Conservation (phyloP, 2,888 invertebrate species). For the Apoda limacodes region DNA sequence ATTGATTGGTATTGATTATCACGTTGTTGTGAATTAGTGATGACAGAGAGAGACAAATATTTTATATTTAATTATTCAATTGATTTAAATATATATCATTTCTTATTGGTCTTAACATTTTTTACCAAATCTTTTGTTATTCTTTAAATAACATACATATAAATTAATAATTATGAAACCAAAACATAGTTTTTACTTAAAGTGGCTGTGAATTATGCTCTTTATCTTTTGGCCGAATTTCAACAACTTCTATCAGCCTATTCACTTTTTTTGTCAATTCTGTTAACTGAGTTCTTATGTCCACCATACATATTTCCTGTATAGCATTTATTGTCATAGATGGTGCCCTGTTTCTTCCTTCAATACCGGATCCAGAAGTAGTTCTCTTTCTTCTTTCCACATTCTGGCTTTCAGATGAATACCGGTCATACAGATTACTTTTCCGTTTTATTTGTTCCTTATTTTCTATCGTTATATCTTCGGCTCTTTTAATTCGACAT, state of each 20-base stretch:
- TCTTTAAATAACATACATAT: too few relatives aligned
- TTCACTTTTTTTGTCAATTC: constrained; percentile 53
- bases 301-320: constrained; percentile 62
- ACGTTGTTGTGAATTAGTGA: too few relatives aligned
- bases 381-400: constrained; percentile 50
- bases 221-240: too few relatives aligned
- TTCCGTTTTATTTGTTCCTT: constrained; percentile 49
- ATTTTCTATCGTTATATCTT: constrained; percentile 38
- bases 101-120: too few relatives aligned
- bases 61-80: too few relatives aligned
- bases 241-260: constrained; percentile 45
- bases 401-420: constrained; percentile 51
- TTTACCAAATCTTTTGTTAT: too few relatives aligned
- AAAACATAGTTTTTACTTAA: too few relatives aligned
- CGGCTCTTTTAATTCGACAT: constrained; percentile 40
- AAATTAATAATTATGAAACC: too few relatives aligned
- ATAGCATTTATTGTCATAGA: constrained; percentile 53
- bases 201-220: too few relatives aligned
- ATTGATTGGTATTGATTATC: too few relatives aligned
- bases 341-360: constrained; percentile 38
- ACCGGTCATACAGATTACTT: constrained; percentile 54
- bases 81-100: too few relatives aligned
- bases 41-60: too few relatives aligned
- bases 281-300: constrained; percentile 50
- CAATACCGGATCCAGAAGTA: constrained; percentile 33